Evolutionary conservation across 2,888 invertebrate genomes (phyloP).

Genomic region (Cheilosia scutellata): DNA sequence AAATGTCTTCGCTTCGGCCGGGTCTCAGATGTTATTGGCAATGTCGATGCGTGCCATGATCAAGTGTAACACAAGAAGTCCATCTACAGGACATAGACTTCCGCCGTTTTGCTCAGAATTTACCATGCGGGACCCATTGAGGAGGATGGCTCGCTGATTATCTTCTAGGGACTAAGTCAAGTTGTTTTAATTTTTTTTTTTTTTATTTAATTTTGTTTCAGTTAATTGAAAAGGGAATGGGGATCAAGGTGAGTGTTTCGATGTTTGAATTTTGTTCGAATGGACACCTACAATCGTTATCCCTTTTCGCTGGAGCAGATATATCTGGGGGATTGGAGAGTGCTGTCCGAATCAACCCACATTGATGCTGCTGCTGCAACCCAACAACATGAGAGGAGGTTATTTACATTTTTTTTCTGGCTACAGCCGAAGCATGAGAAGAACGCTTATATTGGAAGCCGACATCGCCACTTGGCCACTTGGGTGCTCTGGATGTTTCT

Average conservation of each 20-base stretch:
- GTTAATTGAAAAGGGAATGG: slow-evolving; percentile 74
- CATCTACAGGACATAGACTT: slow-evolving; percentile 76
- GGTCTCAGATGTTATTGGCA: slow-evolving; percentile 70
- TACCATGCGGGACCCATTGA: slow-evolving; percentile 54
- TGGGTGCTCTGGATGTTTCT: slow-evolving; percentile 36
- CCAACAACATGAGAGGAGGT: slow-evolving; percentile 1
- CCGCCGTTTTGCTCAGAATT: slow-evolving; percentile 69
- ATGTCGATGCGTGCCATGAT: slow-evolving; percentile 76
- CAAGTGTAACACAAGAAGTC: slow-evolving; percentile 76
- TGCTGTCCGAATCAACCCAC: slow-evolving; percentile 32
- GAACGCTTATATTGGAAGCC: slow-evolving; percentile 54
- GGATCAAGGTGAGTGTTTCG: slow-evolving; percentile 73
- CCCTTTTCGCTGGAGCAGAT: slow-evolving; percentile 17
- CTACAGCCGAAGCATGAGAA: not conserved
- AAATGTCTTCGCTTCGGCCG: slow-evolving; percentile 67
- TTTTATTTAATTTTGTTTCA: slow-evolving; percentile 40
- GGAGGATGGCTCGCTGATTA: slow-evolving; percentile 55
- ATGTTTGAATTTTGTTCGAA: slow-evolving; percentile 74
- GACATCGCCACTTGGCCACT: slow-evolving; percentile 14
- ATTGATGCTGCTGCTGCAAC: slow-evolving; percentile 6
- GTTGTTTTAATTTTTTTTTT: slow-evolving; percentile 7
- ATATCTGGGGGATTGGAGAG: slow-evolving; percentile 17
- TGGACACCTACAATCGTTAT: slow-evolving; percentile 73
- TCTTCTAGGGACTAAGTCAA: slow-evolving; percentile 52
- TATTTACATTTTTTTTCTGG: not conserved